A percentile compares a stretch with the other conserved stretches of the same genome.
Evolutionary conservation across 2,113 vertebrate genomes (phyloP).

Genomic region (Vireo altiloquus): DNA sequence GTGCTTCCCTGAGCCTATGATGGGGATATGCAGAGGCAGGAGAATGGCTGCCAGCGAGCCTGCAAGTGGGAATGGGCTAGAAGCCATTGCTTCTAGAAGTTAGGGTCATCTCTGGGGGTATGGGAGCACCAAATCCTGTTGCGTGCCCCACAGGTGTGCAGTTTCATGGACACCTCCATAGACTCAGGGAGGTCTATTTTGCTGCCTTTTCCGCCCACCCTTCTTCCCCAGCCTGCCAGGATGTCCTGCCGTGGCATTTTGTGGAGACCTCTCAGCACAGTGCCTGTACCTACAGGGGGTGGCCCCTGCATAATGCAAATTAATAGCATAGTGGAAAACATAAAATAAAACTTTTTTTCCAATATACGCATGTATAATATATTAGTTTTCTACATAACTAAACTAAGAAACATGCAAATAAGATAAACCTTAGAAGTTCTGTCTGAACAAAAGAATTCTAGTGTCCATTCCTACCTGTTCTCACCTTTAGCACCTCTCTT

Average conservation of each 20-base stretch:
- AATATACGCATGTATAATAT: rapidly evolving
- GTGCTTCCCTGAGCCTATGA: rapidly evolving
- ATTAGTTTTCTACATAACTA: neutral
- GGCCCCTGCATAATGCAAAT: neutral
- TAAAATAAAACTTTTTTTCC: neutral
- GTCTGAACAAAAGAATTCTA: neutral
- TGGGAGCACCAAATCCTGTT: neutral
- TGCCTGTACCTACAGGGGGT: neutral
- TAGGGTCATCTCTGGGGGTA: rapidly evolving
- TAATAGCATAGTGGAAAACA: neutral
- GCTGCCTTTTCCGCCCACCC: neutral
- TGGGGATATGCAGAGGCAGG: too few species aligned
- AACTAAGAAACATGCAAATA: neutral
- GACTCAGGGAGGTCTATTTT: neutral
- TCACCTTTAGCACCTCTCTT: neutral
- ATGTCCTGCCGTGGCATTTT: rapidly evolving
- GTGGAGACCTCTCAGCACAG: neutral
- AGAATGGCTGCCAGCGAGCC: neutral
- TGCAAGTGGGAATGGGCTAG: neutral
- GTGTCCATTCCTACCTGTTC: neutral
- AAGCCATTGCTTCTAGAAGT: neutral
- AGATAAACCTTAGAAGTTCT: neutral
- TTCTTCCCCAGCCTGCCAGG: neutral
- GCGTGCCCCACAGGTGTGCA: rapidly evolving
- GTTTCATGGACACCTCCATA: neutral